Evolutionary conservation across 2,888 invertebrate genomes (phyloP), one percentile per base, ranked within the genome.

Genomic region (Thelaira solivaga): DNA sequence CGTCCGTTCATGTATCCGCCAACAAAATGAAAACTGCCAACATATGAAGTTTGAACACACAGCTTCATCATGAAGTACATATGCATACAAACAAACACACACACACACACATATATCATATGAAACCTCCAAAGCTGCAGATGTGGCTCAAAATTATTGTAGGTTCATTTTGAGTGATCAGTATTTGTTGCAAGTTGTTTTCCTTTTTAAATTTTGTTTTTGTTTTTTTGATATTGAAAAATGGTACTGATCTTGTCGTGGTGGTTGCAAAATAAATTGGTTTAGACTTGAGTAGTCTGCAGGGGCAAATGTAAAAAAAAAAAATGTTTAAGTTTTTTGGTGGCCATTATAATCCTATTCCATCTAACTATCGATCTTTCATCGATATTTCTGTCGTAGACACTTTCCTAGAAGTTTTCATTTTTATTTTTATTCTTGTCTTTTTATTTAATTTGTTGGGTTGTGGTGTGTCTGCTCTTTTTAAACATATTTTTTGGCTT

Each of bases 341-440:
- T 74, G 74, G 74, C 45, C 78, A 74, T 51, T 74, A 65, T 69
- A 59, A 74, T 74, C 65, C 51, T 61, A 34, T 71, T 47, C 64
- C 51, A 69, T 62, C 59, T 55, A 64, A 62, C 55, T 47, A 64
- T 61, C 59, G 65, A 71, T 75, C 67, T 75, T 61, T 68, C 74
- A 75, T 68, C 61, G 75, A 62, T 51, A 49, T 36, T 29, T 61
- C 45, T 67, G 47, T 26, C 39, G 55, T 20, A 71, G 67, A 62
- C 75, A 75, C 45, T 68, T 69, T 62, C 49, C 51, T 61, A 24
- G 59, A 69, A 72, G 47, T 11, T 8, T 45, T 41, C 22, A n/a
- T 5, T 20, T 65, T 51, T 20, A n/a, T 22, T 36, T 49, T 36
- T 49, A 6, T n/a, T n/a, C 13, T 29, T 16, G 10, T 8, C 1